Conservation (phyloP, 2,113 vertebrate species). For the Pseudorhombus dupliciocellatus region DNA sequence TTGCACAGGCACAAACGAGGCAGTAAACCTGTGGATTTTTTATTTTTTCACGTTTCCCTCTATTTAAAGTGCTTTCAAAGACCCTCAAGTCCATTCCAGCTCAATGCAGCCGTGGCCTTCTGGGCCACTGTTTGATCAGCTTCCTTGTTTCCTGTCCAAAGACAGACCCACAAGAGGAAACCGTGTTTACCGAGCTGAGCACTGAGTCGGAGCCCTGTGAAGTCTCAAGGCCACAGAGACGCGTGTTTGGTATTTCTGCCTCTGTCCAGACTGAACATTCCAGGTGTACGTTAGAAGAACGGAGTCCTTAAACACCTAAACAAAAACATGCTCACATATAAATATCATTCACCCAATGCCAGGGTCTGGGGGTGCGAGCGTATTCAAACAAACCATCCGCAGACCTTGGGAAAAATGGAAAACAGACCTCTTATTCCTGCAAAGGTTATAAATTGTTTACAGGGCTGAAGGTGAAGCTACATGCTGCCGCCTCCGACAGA, state of each 20-base stretch:
- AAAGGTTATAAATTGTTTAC: constrained; percentile 52
- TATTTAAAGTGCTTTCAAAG: constrained; percentile 46
- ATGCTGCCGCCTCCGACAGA: not conserved
- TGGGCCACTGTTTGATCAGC: constrained; percentile 72
- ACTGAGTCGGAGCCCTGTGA: constrained; percentile 64
- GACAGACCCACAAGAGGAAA: constrained; percentile 72
- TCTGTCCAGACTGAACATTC: constrained; percentile 56
- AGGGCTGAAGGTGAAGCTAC: constrained; percentile 45
- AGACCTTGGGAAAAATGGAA: constrained; percentile 67
- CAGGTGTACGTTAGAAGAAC: constrained; percentile 69
- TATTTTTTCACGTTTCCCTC: constrained; percentile 46
- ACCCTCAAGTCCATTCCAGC: constrained; percentile 37
- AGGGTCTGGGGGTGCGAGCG: constrained; percentile 28
- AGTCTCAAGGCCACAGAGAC: constrained; percentile 76
- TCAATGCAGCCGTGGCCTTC: constrained; percentile 62
- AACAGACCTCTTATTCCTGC: constrained; percentile 61
- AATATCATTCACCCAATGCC: constrained; percentile 60
- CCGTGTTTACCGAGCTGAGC: constrained; percentile 68
- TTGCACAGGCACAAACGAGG: constrained; percentile 2
- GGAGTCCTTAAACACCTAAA: constrained; percentile 56
- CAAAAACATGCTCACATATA: constrained; percentile 62
- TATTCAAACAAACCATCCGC: constrained; percentile 68
- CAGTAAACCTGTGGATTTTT: constrained; percentile 24
- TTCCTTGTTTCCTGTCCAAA: constrained; percentile 77
- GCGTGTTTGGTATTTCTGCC: constrained; percentile 73